Evolutionary conservation across 2,888 invertebrate genomes (phyloP).

Genomic region (Mechanitis mazaeus): DNA sequence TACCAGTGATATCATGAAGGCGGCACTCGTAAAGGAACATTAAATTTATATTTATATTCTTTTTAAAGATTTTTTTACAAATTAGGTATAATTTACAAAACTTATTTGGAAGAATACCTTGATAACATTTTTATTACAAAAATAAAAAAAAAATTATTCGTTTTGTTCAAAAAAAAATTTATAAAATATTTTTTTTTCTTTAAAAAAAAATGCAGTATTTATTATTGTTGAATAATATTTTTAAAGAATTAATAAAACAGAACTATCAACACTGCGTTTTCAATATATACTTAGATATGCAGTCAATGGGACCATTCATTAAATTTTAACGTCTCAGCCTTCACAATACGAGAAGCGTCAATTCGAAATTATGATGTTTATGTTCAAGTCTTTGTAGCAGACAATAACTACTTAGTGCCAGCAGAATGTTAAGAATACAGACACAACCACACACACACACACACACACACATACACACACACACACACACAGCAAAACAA

Average conservation of each 20-base stretch:
- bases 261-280: neutral
- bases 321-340: conserved; percentile 17
- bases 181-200: too few relatives aligned
- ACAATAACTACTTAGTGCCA: conserved; percentile 31
- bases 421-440: neutral
- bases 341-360: conserved; percentile 29
- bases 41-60: neutral
- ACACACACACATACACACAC: neutral
- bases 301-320: conserved; percentile 17
- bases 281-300: neutral
- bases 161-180: too few relatives aligned
- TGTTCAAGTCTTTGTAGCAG: conserved; percentile 16
- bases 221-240: too few relatives aligned
- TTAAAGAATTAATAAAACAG: conserved; percentile 1
- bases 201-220: too few relatives aligned
- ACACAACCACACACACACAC: neutral
- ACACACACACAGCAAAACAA: too few relatives aligned
- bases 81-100: neutral
- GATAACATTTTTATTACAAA: neutral
- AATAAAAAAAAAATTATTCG: neutral
- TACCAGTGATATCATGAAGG: neutral
- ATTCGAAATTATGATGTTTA: conserved; percentile 28
- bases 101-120: neutral
- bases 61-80: neutral
- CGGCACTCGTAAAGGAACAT: neutral